Evolutionary conservation across 1,140 invertebrate species (phyloP).

Genomic region (Conus betulinus): DNA sequence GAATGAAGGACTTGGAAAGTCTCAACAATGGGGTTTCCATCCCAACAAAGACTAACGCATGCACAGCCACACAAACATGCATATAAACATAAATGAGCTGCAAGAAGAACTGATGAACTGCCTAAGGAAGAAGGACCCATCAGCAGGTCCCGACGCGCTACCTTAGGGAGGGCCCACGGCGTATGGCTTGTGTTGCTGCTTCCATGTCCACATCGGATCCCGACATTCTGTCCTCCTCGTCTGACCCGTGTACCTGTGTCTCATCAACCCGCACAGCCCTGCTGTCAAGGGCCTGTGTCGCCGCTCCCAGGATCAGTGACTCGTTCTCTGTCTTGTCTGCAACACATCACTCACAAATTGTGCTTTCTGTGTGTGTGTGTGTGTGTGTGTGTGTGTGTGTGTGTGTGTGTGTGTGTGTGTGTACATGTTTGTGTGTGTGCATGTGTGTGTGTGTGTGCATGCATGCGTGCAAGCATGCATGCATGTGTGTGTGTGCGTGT

Average conservation of each 20-base stretch:
- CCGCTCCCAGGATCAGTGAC: not conserved
- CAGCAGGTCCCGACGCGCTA: not conserved
- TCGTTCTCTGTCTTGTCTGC: constrained; percentile 8
- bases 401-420: too few relatives aligned
- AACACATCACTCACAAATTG: not conserved
- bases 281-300: not conserved
- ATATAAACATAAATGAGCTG: too few relatives aligned
- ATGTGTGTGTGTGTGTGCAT: too few relatives aligned
- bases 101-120: too few relatives aligned
- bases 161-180: not conserved
- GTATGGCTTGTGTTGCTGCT: not conserved
- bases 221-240: not conserved
- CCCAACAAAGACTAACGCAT: too few relatives aligned
- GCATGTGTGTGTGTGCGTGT: too few relatives aligned
- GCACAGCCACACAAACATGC: too few relatives aligned
- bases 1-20: too few relatives aligned
- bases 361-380: not conserved
- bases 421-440: too few relatives aligned
- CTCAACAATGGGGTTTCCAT: too few relatives aligned
- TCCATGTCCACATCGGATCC: not conserved
- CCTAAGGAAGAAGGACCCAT: too few relatives aligned
- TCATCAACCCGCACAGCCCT: not conserved
- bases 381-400: not conserved
- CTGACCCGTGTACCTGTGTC: not conserved
- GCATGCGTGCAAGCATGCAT: too few relatives aligned